Evolutionary conservation across 2,797 vertebrate genomes (phyloP).

Genomic region (Podargus strigoides): DNA sequence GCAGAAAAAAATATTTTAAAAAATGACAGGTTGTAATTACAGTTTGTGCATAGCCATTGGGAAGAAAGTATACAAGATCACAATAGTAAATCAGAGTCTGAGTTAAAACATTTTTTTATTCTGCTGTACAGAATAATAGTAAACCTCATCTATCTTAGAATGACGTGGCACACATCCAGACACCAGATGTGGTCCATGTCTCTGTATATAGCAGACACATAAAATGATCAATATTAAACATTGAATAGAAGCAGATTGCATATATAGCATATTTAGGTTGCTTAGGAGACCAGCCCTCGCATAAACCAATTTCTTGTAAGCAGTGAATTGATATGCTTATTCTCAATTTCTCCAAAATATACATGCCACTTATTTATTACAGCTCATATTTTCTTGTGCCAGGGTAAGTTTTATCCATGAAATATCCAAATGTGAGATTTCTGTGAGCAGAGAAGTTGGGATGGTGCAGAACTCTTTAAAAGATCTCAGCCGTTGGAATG

Average conservation of each 20-base stretch:
- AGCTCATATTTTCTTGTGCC: not conserved
- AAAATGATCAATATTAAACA: not conserved
- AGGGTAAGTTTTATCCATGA: not conserved
- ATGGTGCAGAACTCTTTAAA: not conserved
- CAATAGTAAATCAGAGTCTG: not conserved
- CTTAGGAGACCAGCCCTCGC: not conserved
- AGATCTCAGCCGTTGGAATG: not conserved
- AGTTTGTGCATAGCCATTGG: not conserved
- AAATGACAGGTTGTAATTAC: not conserved
- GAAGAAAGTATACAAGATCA: not conserved
- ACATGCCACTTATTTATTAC: not conserved
- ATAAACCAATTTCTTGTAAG: not conserved
- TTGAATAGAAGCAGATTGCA: not conserved
- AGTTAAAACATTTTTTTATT: not conserved
- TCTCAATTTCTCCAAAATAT: not conserved
- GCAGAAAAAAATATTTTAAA: not conserved
- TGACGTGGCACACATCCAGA: not conserved
- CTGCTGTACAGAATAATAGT: not conserved
- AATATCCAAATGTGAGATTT: not conserved
- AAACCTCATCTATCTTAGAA: not conserved
- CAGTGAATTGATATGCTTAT: not conserved
- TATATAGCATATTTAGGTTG: not conserved
- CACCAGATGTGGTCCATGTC: not conserved
- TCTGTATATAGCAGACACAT: not conserved
- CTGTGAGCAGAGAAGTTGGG: not conserved